Evolutionary conservation across 2,113 vertebrate species (phyloP), one percentile per base, ranked within the genome.

Genomic region (Arothron firmamentum): DNA sequence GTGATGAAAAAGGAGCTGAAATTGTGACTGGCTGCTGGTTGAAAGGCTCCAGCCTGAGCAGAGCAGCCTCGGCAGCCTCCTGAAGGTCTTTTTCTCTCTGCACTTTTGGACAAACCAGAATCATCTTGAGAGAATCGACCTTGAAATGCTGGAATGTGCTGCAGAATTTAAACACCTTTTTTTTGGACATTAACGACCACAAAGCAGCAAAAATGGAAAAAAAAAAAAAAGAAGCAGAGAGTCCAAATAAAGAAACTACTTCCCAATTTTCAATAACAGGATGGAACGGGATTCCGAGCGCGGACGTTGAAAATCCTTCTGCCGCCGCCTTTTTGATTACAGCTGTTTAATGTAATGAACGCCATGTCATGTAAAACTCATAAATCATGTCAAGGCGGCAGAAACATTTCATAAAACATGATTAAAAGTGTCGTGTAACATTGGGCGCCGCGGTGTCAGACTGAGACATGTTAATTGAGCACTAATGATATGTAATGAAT

Each of bases 401-500:
- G 75, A 82, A 82, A 77, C 78, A 65, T 84, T 84, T 80, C 75
- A 83, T 81, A 78, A 82, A 87, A 84, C 79, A 79, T 85, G 78
- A 86, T 84, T 85, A 83, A 85, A 87, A 81, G 83, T 87, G 87
- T 89, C 80, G 75, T 72, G 80, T 86, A 88, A 88, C 87, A 87
- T 78, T 75, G 79, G 52, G 73, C 79, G 77, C 79, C 47, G 43
- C 59, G 46, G 73, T 80, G 85, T 85, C 84, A 80, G 65, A 71
- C 67, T 38, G 77, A 85, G 83, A 87, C 86, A 59, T 83, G 83
- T 79, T 88, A 87, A 89, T 88, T 88, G 83, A 81, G 85, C 81
- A 68, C 84, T 86, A 87, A 89, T 87, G 81, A 86, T 73, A 86
- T 80, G 79, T 88, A 87, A 89, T 87, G 85, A 87, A 88, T 88